Evolutionary conservation across 1,140 invertebrate genomes (phyloP), one percentile per base, ranked within the genome.

Genomic region (Trachymyrmex septentrionalis): DNA sequence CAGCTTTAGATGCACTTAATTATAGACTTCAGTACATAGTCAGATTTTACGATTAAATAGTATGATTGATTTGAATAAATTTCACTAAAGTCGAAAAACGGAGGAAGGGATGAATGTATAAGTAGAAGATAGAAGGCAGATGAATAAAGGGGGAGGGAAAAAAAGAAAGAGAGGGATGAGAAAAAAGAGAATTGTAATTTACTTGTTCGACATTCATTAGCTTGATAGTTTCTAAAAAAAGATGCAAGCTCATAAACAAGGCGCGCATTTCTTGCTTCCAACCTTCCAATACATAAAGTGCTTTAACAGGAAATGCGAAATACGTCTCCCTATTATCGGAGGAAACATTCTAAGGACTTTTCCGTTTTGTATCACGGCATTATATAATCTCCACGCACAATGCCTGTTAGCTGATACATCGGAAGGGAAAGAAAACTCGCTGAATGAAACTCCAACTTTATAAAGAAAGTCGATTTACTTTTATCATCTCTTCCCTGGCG

Each of bases 331-430:
- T 77, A 78, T 75, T 85, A 85, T 76, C 50, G 73, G 19, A 78
- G 27, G 24, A 57, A 78, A 85, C 53, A 77, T 53, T 77, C 72
- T 53, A 55, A 63, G 12, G 30, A 77, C 12, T 66, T 85, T 30
- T 44, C 34, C 72, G n/a, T 67, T 61, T 61, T 77, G 27, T 82
- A 44, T 59, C 30, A 24, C 34, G n/a, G 59, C 81, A 50, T 84
- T 76, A 76, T 53, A 76, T 16, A 53, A 6, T 64, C 14, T n/a
- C 12, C n/a, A 34, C 38, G n/a, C 44, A 78, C 72, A 66, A 85
- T 85, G 44, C 71, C 44, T n/a, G 71, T 78, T 77, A 55, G 61
- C 73, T 85, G 71, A 85, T 77, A 78, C 44, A 77, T 85, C 59
- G 30, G 24, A 53, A n/a, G 27, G 34, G 30, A 82, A 85, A 50